Conservation (phyloP, 35 echinoderm and acorn worm species). For the Ptychodera flava region DNA sequence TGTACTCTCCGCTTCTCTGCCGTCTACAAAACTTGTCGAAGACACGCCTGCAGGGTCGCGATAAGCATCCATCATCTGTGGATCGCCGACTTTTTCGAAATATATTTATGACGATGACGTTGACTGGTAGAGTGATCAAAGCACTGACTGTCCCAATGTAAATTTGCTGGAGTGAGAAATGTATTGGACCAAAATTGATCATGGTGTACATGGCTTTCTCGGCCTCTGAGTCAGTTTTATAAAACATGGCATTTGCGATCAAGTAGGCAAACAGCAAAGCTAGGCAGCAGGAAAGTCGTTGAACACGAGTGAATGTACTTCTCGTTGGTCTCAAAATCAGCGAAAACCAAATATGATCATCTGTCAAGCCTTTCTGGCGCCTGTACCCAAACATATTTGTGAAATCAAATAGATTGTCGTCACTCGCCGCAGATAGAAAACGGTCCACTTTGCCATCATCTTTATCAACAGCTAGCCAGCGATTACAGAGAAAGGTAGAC, state of each 20-base stretch:
- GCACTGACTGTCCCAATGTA: not conserved
- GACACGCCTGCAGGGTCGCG: too few species aligned
- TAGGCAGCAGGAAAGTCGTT: not conserved
- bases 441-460: constrained; percentile 54
- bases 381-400: not conserved
- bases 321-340: not conserved
- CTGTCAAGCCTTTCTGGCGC: not conserved
- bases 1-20: too few species aligned
- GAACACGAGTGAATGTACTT: not conserved
- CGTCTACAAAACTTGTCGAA: too few species aligned
- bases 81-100: not conserved
- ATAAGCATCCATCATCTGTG: too few species aligned
- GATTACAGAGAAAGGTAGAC: constrained; percentile 54
- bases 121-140: not conserved
- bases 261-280: not conserved
- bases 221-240: not conserved
- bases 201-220: not conserved
- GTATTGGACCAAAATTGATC: not conserved
- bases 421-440: constrained; percentile 30
- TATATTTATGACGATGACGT: not conserved
- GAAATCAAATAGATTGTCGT: constrained; percentile 22
- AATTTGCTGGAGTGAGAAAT: not conserved
- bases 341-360: not conserved
- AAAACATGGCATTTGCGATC: not conserved
- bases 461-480: constrained; percentile 58